Evolutionary conservation across 2,113 vertebrate species (phyloP), one percentile per base, ranked within the genome.

Genomic region (Acanthisitta chloris): DNA sequence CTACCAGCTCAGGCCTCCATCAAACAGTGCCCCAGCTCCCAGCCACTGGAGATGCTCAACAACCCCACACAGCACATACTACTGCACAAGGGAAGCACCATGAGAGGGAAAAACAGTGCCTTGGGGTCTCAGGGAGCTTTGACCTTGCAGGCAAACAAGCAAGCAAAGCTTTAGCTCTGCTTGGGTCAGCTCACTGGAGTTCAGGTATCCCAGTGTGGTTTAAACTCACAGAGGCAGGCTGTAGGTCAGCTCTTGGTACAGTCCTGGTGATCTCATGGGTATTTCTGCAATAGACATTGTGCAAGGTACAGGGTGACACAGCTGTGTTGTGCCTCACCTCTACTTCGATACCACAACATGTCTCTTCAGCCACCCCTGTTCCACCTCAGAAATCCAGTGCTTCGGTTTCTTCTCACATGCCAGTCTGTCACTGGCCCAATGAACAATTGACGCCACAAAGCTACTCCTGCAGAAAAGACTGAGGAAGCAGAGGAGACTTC

Each of bases 81-180:
- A 15, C 42, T 1, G 1, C 42, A 54, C 52, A 29, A 67, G 38
- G 54, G n/a, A 74, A 79, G 36, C 10, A 8, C 21, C 1, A 0
- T 24, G 29, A 71, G 45, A 65, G 17, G 17, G 16, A 85, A 82
- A 72, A 55, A 2, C 55, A 33, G 9, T 55, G 42, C 34, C 58
- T 29, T 24, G 55, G 52, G 76, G 36, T 57, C n/a, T 33, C 42
- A 20, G 42, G n/a, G 38, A 80, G 74, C 51, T 76, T 74, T 65
- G 34, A 48, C 40, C 28, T 59, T 43, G 25, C 6, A 71, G 29
- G 29, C 34, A 81, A 85, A 67, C 52, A 71, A 64, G 65, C 25
- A 88, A 72, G n/a, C 34, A 38, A 78, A 78, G 38, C 43, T 51
- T 66, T 81, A 29, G 25, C 42, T 48, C 58, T 78, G 36, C 81